Percentiles rank a stretch among this genome's conserved stretches.
Evolutionary conservation across 2,888 invertebrate species (phyloP).

Genomic region (Oscheius myriophilus): DNA sequence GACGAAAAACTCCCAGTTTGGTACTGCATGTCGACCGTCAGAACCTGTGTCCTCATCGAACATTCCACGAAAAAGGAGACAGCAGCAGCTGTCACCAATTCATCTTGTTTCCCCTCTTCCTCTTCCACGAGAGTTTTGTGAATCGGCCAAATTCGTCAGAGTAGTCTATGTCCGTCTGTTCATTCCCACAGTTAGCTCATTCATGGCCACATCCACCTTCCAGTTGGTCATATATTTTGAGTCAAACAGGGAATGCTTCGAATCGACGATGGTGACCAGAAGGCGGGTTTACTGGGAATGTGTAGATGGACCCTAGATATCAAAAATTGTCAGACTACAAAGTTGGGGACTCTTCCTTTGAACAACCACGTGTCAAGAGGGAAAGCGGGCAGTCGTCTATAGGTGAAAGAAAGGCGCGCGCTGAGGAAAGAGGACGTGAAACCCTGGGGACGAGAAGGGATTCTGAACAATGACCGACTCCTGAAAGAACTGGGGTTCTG

Average conservation of each 20-base stretch:
- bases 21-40: constrained; percentile 52
- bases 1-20: constrained; percentile 47
- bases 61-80: constrained; percentile 14
- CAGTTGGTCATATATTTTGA: constrained; percentile 43
- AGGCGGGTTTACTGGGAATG: constrained; percentile 3
- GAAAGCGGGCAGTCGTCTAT: too few relatives aligned
- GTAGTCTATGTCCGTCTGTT: constrained; percentile 95
- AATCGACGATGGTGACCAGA: constrained; percentile 15
- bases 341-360: too few relatives aligned
- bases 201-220: constrained; percentile 51
- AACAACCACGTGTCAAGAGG: too few relatives aligned
- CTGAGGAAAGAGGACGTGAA: too few relatives aligned
- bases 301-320: too few relatives aligned
- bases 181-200: constrained; percentile 79
- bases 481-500: too few relatives aligned
- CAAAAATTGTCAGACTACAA: too few relatives aligned
- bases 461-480: too few relatives aligned
- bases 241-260: constrained; percentile 21
- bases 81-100: background rate
- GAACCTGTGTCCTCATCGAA: constrained; percentile 17
- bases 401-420: too few relatives aligned
- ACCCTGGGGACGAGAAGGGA: too few relatives aligned
- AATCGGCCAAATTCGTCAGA: constrained; percentile 89
- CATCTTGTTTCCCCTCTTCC: background rate
- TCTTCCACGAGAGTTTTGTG: constrained; percentile 18